Evolutionary conservation across 2,888 invertebrate genomes (phyloP).

Genomic region (Micoletzkya japonica): DNA sequence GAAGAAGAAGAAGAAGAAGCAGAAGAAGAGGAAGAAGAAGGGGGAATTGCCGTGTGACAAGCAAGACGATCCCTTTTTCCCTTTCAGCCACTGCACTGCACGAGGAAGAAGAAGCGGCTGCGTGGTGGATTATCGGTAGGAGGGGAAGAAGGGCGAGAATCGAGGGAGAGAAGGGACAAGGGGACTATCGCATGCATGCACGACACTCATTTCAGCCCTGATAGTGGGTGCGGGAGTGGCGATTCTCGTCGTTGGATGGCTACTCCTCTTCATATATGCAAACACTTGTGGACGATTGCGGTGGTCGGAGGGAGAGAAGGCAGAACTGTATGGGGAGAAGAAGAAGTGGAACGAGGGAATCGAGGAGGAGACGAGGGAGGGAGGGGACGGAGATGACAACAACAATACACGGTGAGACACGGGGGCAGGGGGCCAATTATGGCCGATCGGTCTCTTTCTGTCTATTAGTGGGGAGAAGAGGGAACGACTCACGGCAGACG

Average conservation of each 20-base stretch:
- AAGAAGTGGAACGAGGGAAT: not conserved
- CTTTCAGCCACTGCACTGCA: slow-evolving; percentile 13
- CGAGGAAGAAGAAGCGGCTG: slow-evolving; percentile 12
- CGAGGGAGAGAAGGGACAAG: not conserved
- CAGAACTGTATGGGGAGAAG: slow-evolving; percentile 16
- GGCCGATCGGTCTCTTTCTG: not conserved
- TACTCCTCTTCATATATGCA: slow-evolving; percentile 20
- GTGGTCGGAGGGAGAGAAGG: not conserved
- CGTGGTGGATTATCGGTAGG: slow-evolving; percentile 25
- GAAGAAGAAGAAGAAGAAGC: not conserved
- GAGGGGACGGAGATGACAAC: no score
- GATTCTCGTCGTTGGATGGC: slow-evolving; percentile 19
- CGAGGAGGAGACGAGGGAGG: not conserved
- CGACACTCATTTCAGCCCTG: not conserved
- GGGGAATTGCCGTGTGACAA: not conserved
- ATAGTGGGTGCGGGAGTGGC: slow-evolving; percentile 6
- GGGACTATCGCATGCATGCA: not conserved
- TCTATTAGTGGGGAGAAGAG: not conserved
- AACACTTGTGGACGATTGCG: slow-evolving; percentile 16
- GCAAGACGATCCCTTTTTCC: no score
- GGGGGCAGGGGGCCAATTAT: not conserved
- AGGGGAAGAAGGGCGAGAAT: not conserved
- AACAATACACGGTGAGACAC: no score
- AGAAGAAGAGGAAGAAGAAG: not conserved
- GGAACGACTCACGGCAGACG: not conserved